Conservation (phyloP, 2,113 vertebrate species). For the Gymnobelideus leadbeateri region DNA sequence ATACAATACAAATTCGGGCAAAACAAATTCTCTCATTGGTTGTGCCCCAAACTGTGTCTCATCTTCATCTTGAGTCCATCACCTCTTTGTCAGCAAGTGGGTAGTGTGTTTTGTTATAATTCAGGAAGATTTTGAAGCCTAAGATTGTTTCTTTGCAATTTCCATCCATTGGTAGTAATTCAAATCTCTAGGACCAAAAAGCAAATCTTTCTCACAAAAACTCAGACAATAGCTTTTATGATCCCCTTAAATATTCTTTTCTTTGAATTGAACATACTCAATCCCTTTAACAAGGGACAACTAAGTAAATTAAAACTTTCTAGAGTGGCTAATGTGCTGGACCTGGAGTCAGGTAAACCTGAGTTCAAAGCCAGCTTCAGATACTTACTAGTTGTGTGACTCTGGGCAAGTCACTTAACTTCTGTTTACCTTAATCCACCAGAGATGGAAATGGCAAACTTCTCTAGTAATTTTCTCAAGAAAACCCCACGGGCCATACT, state of each 20-base stretch:
- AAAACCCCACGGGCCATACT: not conserved
- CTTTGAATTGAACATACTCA: not conserved
- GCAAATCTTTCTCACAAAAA: not conserved
- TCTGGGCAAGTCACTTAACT: too few relatives aligned
- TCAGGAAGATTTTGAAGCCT: not conserved
- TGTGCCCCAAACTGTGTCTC: not conserved
- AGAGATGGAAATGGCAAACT: not conserved
- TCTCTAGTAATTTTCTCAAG: not conserved
- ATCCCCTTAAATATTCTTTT: not conserved
- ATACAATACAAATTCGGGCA: not conserved
- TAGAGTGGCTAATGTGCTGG: not conserved
- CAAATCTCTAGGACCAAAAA: not conserved
- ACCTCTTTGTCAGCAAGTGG: not conserved
- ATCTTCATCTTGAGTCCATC: not conserved
- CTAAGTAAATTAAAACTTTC: not conserved
- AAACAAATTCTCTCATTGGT: not conserved
- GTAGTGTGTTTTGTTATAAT: not conserved
- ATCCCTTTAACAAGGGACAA: not conserved
- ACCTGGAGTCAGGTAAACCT: not conserved
- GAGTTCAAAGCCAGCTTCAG: not conserved
- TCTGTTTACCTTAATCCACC: too few relatives aligned
- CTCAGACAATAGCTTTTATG: not conserved
- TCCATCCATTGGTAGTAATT: not conserved
- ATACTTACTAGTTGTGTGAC: not conserved
- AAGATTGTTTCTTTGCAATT: not conserved